Evolutionary conservation across 2,888 invertebrate genomes (phyloP).

Genomic region (Prostheceraeus crozeri): DNA sequence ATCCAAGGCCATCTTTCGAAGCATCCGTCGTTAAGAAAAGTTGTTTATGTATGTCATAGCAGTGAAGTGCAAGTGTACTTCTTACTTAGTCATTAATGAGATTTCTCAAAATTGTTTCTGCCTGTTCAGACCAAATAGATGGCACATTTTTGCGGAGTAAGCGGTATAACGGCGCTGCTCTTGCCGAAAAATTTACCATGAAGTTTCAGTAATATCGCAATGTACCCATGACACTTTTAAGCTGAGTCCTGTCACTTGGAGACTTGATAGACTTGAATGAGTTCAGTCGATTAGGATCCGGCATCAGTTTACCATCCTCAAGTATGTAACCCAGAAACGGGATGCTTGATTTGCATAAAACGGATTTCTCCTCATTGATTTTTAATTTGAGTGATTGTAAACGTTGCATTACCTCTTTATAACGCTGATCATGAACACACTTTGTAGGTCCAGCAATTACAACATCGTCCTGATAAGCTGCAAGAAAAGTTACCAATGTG

Average conservation of each 20-base stretch:
- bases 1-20: slow-evolving; percentile 29
- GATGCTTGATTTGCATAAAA: neutral
- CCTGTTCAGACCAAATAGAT: too few relatives aligned
- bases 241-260: too few relatives aligned
- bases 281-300: neutral
- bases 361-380: neutral
- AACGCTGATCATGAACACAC: neutral
- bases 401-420: neutral
- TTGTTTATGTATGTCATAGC: slow-evolving; percentile 16
- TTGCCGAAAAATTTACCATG: too few relatives aligned
- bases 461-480: neutral
- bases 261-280: too few relatives aligned
- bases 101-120: too few relatives aligned
- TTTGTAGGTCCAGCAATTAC: neutral
- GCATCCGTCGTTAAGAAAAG: slow-evolving; percentile 18
- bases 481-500: neutral
- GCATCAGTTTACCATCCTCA: neutral
- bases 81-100: too few relatives aligned
- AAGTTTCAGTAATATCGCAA: too few relatives aligned
- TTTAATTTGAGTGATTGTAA: neutral
- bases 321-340: neutral
- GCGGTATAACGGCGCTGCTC: too few relatives aligned
- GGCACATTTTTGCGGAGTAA: too few relatives aligned
- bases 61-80: too few relatives aligned
- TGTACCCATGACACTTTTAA: too few relatives aligned